Evolutionary conservation across 37 sponge, comb jelly and placozoan genomes (phyloP), one percentile per base, ranked within the genome.

Genomic region (Mnemiopsis leidyi): DNA sequence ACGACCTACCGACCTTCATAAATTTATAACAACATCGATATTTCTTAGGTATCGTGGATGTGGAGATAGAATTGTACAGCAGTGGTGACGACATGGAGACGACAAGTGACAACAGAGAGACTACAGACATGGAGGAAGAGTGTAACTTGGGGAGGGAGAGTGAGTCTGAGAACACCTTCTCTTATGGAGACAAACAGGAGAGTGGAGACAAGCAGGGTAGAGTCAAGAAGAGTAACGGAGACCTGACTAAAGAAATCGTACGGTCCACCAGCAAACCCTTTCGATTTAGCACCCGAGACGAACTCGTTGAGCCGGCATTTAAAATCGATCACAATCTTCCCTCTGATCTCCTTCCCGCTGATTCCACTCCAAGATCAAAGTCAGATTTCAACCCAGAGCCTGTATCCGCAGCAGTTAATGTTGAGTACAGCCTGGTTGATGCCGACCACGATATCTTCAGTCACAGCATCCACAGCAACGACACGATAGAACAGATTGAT

Each of bases 351-450:
- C 61, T 13, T 18, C 9, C 13, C 13, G 61, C 5, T 48, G 61
- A 48, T 48, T 48, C 61, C 13, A 18, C 61, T 48, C 9, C 5
- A 48, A 48, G 61, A 48, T 48, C 61, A 48, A 48, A 48, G 13
- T 48, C 61, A 5, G 75, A 71, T 28, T 5, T 48, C 13, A 5
- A 48, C 61, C 61, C 5, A 18, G 9, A 48, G 61, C 61, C 61
- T 13, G 5, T 13, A 48, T 48, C 61, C 13, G 61, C 61, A 48
- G 61, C 61, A 18, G 68, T 21, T 20, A 67, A 20, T 67, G 75
- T 71, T 5, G 75, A 71, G 30, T 71, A 29, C 75, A 71, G 75
- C n/a, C 30, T 71, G 75, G 75, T 71, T 29, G 75, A 71, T 71
- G 21, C 75, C 3, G 75, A 71, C 75, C 7, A 28, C 3, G 75